These are phyloP conservation scores for Rhopalosiphum padi DNA, from an alignment of 1,140 invertebrate genomes.

Conservation along the genomic window DNA sequence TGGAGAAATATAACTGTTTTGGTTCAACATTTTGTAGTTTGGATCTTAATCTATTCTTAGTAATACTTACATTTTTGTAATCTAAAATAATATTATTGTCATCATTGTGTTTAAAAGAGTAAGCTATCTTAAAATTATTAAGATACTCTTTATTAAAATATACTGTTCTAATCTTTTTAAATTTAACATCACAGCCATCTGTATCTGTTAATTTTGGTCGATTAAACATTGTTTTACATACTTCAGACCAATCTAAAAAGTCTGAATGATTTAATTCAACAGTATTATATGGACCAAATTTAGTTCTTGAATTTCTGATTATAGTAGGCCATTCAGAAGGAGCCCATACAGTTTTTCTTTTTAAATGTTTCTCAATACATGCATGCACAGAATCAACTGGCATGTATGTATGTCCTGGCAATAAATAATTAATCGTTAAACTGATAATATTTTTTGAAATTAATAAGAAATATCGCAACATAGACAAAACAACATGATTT, in stretches of 20 bases:
- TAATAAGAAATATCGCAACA: not conserved
- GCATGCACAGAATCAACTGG: constrained; percentile 61
- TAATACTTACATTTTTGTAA: not conserved
- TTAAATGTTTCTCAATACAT: constrained; percentile 59
- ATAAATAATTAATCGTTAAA: constrained; percentile 7
- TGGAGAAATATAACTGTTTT: not conserved
- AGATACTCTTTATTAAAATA: no score
- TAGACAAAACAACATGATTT: constrained; percentile 11
- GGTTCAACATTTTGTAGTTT: not conserved
- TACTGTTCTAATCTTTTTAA: no score
- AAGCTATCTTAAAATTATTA: not conserved
- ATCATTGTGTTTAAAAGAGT: not conserved
- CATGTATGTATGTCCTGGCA: constrained; percentile 57
- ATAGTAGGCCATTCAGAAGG: constrained; percentile 61
- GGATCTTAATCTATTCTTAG: not conserved
- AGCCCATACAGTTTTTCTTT: constrained; percentile 60
- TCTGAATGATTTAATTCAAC: not conserved
- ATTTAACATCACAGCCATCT: no score
- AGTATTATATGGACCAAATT: constrained; percentile 41
- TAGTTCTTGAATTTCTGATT: constrained; percentile 37
- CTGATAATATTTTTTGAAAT: not conserved
- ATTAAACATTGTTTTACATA: not conserved
- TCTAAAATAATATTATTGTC: not conserved
- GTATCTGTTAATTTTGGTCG: not conserved
- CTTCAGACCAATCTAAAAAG: constrained; percentile 28